A percentile compares a stretch with the other conserved stretches of the same genome.
Evolutionary conservation across 2,113 vertebrate species (phyloP).

Genomic region (Paramisgurnus dabryanus): DNA sequence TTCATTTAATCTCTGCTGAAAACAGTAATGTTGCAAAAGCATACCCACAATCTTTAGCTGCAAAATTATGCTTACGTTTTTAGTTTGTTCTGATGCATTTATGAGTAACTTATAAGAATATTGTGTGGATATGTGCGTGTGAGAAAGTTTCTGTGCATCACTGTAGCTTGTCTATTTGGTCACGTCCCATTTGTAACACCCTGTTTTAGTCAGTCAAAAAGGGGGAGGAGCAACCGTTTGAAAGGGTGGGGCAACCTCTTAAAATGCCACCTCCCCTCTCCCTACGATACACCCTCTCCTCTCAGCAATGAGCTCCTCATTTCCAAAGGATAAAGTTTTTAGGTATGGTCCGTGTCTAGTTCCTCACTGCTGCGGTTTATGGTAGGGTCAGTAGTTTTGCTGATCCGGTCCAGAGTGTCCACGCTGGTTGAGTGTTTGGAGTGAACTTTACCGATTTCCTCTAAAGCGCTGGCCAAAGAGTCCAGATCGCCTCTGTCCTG

Average conservation of each 20-base stretch:
- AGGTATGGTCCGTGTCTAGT: conserved; percentile 63
- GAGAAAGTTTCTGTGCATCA: conserved; percentile 18
- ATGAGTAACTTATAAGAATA: conserved; percentile 16
- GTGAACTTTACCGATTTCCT: conserved; percentile 95
- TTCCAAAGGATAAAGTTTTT: conserved; percentile 27
- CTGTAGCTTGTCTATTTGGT: conserved; percentile 36
- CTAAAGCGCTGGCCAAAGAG: conserved; percentile 92
- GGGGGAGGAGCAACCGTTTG: conserved; percentile 2
- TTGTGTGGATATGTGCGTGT: not conserved
- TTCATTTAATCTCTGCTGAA: not conserved
- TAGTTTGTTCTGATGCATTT: conserved; percentile 19
- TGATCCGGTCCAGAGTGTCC: conserved; percentile 80
- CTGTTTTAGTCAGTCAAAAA: conserved; percentile 34
- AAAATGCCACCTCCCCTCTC: not conserved
- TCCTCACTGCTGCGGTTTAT: conserved; percentile 56
- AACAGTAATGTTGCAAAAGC: conserved; percentile 9
- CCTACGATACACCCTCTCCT: not conserved
- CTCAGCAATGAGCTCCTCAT: conserved; percentile 8
- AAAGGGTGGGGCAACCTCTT: conserved; percentile 6
- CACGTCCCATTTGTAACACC: conserved; percentile 25
- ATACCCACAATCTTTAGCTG: conserved; percentile 33
- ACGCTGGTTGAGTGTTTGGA: conserved; percentile 75
- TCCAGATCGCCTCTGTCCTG: conserved; percentile 92
- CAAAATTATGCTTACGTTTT: not conserved
- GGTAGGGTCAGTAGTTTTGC: conserved; percentile 75